Conservation (phyloP, 2,113 vertebrate species). For the Piliocolobus tephrosceles region DNA sequence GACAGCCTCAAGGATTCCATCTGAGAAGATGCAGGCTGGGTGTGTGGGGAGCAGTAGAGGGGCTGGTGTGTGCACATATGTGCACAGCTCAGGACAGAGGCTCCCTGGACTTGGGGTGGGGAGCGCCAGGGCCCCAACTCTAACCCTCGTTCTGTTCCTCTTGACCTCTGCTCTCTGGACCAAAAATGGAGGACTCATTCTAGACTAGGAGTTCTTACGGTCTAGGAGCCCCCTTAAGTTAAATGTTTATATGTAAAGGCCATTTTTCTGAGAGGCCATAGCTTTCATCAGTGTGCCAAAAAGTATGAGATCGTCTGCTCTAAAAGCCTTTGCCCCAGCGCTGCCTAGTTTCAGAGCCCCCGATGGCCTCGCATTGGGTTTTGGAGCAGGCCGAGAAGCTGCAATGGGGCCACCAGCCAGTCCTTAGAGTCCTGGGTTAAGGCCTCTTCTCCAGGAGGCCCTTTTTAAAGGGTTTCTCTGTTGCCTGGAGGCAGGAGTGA, state of each 20-base stretch:
- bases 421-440: not conserved
- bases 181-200: not conserved
- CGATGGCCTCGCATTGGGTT: not conserved
- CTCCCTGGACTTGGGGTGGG: not conserved
- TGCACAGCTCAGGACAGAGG: not conserved
- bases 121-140: not conserved
- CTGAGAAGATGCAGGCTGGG: slow-evolving; percentile 51
- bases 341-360: not conserved
- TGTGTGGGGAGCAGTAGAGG: slow-evolving; percentile 30
- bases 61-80: too few relatives aligned
- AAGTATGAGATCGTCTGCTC: not conserved
- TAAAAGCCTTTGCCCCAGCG: not conserved
- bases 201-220: not conserved
- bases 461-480: not conserved
- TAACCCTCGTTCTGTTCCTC: not conserved
- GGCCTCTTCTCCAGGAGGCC: not conserved
- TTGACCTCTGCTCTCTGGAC: not conserved
- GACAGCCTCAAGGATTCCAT: not conserved
- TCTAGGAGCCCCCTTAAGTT: not conserved
- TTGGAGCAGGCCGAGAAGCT: not conserved
- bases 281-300: not conserved
- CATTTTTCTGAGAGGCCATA: not conserved
- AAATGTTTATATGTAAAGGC: not conserved
- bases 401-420: not conserved
- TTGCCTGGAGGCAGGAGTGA: not conserved